Evolutionary conservation across 2,888 invertebrate species (phyloP).

Genomic region (Oxycera nigricornis): DNA sequence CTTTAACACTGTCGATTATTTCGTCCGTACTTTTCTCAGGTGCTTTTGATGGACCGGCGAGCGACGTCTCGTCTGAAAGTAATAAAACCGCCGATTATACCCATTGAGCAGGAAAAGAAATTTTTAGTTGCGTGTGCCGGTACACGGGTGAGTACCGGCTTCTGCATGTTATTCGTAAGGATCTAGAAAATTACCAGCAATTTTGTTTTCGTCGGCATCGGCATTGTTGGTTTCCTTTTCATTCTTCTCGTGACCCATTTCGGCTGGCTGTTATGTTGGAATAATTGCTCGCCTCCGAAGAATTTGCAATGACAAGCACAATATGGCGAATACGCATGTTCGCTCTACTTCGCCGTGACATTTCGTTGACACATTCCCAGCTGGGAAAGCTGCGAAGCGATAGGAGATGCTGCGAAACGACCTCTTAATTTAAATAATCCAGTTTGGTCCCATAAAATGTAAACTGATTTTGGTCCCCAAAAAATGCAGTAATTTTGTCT

Average conservation of each 20-base stretch:
- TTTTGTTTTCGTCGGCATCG: conserved; percentile 24
- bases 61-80: conserved; percentile 33
- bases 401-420: no score
- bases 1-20: conserved; percentile 46
- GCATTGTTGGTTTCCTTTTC: conserved; percentile 12
- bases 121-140: neutral
- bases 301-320: conserved; percentile 45
- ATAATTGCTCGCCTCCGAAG: conserved; percentile 37
- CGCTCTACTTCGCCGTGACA: conserved; percentile 29
- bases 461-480: no score
- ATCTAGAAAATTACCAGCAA: neutral
- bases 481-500: no score
- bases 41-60: conserved; percentile 31
- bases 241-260: conserved; percentile 36
- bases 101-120: neutral
- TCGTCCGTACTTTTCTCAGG: conserved; percentile 43
- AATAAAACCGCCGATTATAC: no score
- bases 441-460: no score
- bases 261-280: neutral
- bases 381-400: no score
- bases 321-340: conserved; percentile 45
- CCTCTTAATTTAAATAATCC: no score
- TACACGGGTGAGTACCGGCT: neutral
- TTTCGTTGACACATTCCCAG: neutral
- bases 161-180: no score